phyloP scores from a whole-genome alignment of 2,888 invertebrate genomes.

The Aspidiotus rigidus region DNA sequence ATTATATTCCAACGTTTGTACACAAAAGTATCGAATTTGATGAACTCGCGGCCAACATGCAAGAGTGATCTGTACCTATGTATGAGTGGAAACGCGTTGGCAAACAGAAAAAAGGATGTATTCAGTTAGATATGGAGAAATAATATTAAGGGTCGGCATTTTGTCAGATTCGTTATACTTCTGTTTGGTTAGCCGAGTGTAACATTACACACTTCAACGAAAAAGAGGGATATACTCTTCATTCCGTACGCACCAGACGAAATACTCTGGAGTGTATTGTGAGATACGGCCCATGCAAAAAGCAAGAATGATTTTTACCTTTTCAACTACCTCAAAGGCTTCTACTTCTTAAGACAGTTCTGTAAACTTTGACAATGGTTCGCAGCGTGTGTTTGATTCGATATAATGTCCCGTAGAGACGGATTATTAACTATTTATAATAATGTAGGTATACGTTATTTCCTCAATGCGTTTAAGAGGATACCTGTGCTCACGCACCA shows the following conservation, averaged over 20 bases:
- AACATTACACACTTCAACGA: slow-evolving; percentile 7
- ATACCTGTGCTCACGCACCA: slow-evolving; percentile 15
- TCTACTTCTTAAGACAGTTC: neutral
- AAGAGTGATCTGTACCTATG: neutral
- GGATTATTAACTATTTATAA: slow-evolving; percentile 30
- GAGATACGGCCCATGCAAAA: slow-evolving; percentile 7
- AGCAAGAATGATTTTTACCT: slow-evolving; percentile 24
- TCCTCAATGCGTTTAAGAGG: neutral
- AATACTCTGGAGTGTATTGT: slow-evolving; percentile 5
- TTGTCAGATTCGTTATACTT: slow-evolving; percentile 33
- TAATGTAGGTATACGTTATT: neutral
- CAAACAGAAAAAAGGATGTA: slow-evolving; percentile 10
- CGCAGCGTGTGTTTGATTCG: slow-evolving; percentile 20
- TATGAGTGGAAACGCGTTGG: slow-evolving; percentile 1
- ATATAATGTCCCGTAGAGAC: slow-evolving; percentile 27
- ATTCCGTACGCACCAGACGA: no score
- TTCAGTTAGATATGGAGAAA: slow-evolving; percentile 6
- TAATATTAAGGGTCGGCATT: slow-evolving; percentile 30
- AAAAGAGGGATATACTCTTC: slow-evolving; percentile 19
- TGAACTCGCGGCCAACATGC: slow-evolving; percentile 11
- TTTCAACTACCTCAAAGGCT: slow-evolving; percentile 20
- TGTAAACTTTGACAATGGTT: slow-evolving; percentile 23
- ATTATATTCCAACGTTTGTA: neutral
- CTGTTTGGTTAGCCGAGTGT: slow-evolving; percentile 30
- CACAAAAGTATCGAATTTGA: slow-evolving; percentile 11